These are phyloP conservation scores for Fistularia tabacaria DNA, from an alignment of 2,797 vertebrate genomes.

Conservation along the genomic window DNA sequence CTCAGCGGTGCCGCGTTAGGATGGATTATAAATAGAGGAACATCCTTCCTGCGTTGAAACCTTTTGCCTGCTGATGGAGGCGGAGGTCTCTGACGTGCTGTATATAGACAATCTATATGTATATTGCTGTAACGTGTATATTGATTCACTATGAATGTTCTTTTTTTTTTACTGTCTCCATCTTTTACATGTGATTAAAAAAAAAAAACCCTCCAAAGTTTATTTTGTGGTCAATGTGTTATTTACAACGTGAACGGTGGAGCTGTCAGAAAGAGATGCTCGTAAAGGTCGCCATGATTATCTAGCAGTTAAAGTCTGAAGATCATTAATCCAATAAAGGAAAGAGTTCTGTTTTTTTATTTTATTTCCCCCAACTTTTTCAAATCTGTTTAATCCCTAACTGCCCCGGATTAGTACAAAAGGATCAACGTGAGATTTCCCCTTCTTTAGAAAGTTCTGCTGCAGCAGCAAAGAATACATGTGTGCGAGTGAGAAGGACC, in stretches of 20 bases:
- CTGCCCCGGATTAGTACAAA: no score
- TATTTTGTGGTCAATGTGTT: conserved; percentile 3
- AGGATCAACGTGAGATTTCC: no score
- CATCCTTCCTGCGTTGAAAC: conserved; percentile 15
- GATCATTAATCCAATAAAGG: no score
- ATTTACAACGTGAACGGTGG: neutral
- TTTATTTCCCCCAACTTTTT: no score
- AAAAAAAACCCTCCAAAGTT: conserved; percentile 44
- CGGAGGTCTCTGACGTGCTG: conserved; percentile 39
- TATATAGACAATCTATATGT: conserved; percentile 57
- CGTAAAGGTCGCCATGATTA: no score
- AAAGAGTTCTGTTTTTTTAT: no score
- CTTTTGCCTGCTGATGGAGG: conserved; percentile 2
- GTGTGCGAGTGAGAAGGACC: no score
- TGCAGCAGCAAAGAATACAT: no score
- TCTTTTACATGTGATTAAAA: conserved; percentile 74
- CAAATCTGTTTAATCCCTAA: no score
- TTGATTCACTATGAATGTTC: conserved; percentile 56
- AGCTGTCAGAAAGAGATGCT: no score
- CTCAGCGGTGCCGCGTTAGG: conserved; percentile 41
- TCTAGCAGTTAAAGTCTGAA: no score
- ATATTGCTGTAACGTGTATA: conserved; percentile 66
- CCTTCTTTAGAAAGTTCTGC: no score
- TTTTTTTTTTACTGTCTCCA: conserved; percentile 64
- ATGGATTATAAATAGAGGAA: conserved; percentile 32